Conservation (phyloP, 1,140 invertebrate genomes). For the Drosophila mojavensis region DNA sequence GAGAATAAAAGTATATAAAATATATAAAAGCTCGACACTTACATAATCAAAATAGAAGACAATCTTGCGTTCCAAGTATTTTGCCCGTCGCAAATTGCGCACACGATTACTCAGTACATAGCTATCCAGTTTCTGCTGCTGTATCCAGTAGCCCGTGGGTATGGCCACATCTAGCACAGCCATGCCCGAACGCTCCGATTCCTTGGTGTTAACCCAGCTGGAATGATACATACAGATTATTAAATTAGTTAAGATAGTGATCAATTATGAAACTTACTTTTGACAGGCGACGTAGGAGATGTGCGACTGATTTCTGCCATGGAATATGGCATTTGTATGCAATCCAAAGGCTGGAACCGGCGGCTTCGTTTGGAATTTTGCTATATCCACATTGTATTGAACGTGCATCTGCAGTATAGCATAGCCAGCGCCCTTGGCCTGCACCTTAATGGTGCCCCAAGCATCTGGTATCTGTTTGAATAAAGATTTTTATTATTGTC, state of each 20-base stretch:
- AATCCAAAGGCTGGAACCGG: conserved; percentile 92
- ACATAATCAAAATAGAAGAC: conserved; percentile 98
- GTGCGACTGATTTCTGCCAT: conserved; percentile 96
- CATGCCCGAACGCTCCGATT: conserved; percentile 94
- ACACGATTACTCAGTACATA: conserved; percentile 91
- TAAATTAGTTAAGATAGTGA: neutral
- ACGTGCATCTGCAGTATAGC: conserved; percentile 96
- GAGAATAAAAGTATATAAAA: no score
- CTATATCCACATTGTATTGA: conserved; percentile 96
- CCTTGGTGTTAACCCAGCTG: conserved; percentile 91
- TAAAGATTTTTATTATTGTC: neutral
- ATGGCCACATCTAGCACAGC: conserved; percentile 95
- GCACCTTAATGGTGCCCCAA: conserved; percentile 95
- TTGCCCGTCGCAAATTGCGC: conserved; percentile 92
- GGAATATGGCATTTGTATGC: conserved; percentile 89
- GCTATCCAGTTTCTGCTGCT: conserved; percentile 94
- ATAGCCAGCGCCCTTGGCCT: conserved; percentile 95
- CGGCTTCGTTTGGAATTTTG: conserved; percentile 93
- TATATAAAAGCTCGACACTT: conserved; percentile 82
- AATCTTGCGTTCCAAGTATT: conserved; percentile 91
- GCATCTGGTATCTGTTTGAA: conserved; percentile 91
- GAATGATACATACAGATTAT: neutral
- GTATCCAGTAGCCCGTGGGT: conserved; percentile 96
- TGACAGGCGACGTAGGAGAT: conserved; percentile 93
- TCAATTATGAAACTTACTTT: conserved; percentile 85